Percentiles rank a stretch among this genome's conserved stretches.
These are phyloP conservation scores for Leptodactylus fallax DNA, from an alignment of 2,797 vertebrate genomes.

Conservation along the genomic window DNA sequence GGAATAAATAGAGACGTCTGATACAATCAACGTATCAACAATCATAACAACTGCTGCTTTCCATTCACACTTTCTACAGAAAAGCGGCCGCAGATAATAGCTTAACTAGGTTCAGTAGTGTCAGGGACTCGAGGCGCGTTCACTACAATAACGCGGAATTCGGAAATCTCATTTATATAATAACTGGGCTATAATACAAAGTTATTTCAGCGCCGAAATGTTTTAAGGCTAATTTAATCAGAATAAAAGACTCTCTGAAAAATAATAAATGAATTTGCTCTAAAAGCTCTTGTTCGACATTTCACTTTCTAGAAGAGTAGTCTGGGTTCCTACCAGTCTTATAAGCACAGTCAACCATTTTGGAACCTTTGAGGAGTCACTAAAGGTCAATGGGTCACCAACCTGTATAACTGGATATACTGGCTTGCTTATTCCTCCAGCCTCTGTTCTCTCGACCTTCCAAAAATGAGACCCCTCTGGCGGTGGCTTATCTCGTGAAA, in stretches of 20 bases:
- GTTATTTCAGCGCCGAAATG: not conserved
- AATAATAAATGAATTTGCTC: too few relatives aligned
- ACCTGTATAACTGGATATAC: too few relatives aligned
- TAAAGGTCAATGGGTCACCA: too few relatives aligned
- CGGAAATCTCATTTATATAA: not conserved
- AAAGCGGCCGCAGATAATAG: not conserved
- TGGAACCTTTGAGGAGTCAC: too few relatives aligned
- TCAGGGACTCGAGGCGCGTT: not conserved
- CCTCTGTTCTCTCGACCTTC: too few relatives aligned
- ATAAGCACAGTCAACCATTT: too few relatives aligned
- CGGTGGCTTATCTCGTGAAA: too few relatives aligned
- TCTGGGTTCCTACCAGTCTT: too few relatives aligned
- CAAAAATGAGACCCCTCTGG: too few relatives aligned
- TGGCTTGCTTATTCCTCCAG: too few relatives aligned
- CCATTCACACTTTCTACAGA: not conserved
- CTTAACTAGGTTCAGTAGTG: not conserved
- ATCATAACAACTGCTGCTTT: conserved; percentile 28
- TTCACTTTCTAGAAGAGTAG: too few relatives aligned
- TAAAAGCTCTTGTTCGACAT: not conserved
- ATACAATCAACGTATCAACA: conserved; percentile 26
- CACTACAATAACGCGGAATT: not conserved
- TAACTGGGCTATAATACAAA: not conserved
- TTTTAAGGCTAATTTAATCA: not conserved
- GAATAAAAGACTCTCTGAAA: not conserved
- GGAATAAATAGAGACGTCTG: conserved; percentile 31